Base-by-base conservation (phyloP, 2,888 invertebrate genomes). In the Brachyptera putata region DNA sequence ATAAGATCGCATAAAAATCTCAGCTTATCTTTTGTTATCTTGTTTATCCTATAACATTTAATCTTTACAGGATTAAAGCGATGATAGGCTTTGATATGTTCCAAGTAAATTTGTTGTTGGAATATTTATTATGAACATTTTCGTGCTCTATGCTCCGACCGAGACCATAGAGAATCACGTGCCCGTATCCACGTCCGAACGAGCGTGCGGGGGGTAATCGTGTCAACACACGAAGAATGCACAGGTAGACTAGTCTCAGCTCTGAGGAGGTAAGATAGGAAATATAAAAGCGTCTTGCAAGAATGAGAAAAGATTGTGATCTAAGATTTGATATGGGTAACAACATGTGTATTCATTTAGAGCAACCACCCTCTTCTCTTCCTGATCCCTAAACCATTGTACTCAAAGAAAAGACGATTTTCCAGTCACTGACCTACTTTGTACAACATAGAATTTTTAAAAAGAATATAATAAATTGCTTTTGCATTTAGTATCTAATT, bases 371-470 rank as follows among this genome's bases (percentile, higher is more conserved):
- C n/a, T 21, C 46, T 24, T 22, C 24, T 7, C 46, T 46, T 46
- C 24, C 46, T 24, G 46, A 46, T 46, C 46, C 24, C 46, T 46
- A 13, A 46, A 46, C 22, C 24, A 46, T 46, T 46, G 46, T 46
- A n/a, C 3, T 22, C 7, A 13, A 22, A 21, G 24, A 46, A 46
- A 46, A 46, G 46, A 46, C n/a, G 46, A 22, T 46, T 46, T 46
- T 46, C 46, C 46, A 46, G 46, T 46, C 46, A 46, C 22, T 46
- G 46, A 46, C 46, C 46, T 21, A 46, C 46, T 46, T 46, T 46
- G 11, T 30, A 46, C 24, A 46, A 5, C 22, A 46, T 16, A 5
- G n/a, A 2, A 18, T 16, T 41, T n/a, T 16, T n/a, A 41, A 18
- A 41, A 41, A n/a, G 46, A 46, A 16, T 46, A 22, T 46, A 24